Percentiles rank a stretch among this genome's conserved stretches.
Conservation (phyloP, 2,888 invertebrate species). For the Alviniconcha strummeri region DNA sequence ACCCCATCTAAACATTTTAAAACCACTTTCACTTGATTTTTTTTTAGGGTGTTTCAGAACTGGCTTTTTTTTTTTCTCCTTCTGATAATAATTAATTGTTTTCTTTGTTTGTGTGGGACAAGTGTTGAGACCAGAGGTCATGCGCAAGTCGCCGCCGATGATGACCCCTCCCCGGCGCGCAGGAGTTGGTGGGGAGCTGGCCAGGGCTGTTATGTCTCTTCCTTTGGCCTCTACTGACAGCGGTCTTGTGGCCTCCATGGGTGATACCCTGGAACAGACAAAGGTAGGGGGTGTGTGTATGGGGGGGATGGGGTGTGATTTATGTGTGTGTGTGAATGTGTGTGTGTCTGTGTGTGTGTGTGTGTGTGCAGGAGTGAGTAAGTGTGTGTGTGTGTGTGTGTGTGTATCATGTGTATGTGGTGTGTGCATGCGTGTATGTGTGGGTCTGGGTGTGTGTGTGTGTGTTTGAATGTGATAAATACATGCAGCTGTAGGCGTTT, state of each 20-base stretch:
- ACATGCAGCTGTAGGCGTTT: not conserved
- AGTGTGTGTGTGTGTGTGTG: not conserved
- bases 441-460: not conserved
- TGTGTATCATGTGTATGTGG: not conserved
- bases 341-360: not conserved
- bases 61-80: too few species aligned
- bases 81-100: too few species aligned
- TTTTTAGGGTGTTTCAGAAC: too few species aligned
- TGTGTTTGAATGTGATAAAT: not conserved
- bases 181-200: constrained; percentile 20
- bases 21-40: too few species aligned
- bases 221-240: constrained; percentile 37
- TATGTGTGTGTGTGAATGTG: not conserved
- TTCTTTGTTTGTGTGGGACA: too few species aligned
- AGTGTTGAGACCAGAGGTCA: constrained; percentile 17
- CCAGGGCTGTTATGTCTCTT: constrained; percentile 15
- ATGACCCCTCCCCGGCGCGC: constrained; percentile 26
- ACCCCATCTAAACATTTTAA: too few species aligned
- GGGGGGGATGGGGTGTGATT: not conserved
- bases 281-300: constrained; percentile 22
- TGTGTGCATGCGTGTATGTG: not conserved
- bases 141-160: constrained; percentile 14
- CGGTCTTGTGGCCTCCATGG: constrained; percentile 41
- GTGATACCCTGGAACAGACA: constrained; percentile 35
- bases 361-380: not conserved